Percentiles rank a stretch among this genome's conserved stretches.
Conservation (phyloP, 2,113 vertebrate species). For the Hippocampus guttulatus region DNA sequence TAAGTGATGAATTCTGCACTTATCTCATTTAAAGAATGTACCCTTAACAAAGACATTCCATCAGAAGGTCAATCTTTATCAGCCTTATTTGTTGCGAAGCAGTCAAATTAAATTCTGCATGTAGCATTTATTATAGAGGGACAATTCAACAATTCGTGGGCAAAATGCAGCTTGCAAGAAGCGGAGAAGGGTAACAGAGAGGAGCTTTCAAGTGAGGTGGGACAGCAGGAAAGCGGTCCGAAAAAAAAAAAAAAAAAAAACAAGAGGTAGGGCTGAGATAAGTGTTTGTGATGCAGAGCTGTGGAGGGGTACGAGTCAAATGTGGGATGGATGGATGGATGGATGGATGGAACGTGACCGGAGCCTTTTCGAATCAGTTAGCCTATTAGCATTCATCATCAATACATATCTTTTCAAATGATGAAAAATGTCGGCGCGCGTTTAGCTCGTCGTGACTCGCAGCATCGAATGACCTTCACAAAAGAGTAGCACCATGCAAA, state of each 20-base stretch:
- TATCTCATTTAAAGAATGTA: not conserved
- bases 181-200: constrained; percentile 26
- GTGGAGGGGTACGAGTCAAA: constrained; percentile 60
- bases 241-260: constrained; percentile 3
- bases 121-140: constrained; percentile 22
- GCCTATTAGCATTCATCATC: not conserved
- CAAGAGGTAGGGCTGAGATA: constrained; percentile 18
- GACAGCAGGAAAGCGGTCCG: constrained; percentile 37
- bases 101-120: constrained; percentile 41
- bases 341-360: not conserved
- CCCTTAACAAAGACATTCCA: constrained; percentile 1
- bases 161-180: constrained; percentile 48
- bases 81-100: constrained; percentile 47
- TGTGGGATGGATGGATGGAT: constrained; percentile 52
- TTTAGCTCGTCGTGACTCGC: not conserved
- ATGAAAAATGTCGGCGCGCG: not conserved
- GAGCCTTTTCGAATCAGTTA: not conserved
- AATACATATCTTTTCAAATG: not conserved
- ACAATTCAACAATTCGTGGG: constrained; percentile 43
- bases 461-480: constrained; percentile 19
- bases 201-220: constrained; percentile 30
- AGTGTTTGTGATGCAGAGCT: constrained; percentile 57
- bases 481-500: not conserved
- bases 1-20: not conserved
- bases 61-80: constrained; percentile 18